Evolutionary conservation across 2,113 vertebrate genomes (phyloP).

Genomic region (Willisornis vidua): DNA sequence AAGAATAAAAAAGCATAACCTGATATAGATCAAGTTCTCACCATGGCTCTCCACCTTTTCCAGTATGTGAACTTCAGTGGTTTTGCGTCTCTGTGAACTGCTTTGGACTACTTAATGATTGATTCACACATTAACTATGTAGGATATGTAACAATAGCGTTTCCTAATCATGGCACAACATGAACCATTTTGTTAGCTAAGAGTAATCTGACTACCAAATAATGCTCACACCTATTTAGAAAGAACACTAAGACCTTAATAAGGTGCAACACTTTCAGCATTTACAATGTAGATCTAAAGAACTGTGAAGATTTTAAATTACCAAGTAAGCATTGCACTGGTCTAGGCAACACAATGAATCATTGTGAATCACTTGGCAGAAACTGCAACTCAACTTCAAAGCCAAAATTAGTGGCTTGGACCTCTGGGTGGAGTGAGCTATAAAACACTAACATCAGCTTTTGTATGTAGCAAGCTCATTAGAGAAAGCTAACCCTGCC

Average conservation of each 20-base stretch:
- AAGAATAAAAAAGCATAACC: not conserved
- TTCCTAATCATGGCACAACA: slow-evolving; percentile 52
- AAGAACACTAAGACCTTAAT: slow-evolving; percentile 40
- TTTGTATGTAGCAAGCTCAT: slow-evolving; percentile 11
- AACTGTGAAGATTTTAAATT: slow-evolving; percentile 57
- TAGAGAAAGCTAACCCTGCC: not conserved
- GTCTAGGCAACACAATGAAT: slow-evolving; percentile 64
- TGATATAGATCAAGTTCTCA: not conserved
- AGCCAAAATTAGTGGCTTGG: slow-evolving; percentile 62
- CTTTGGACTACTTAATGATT: not conserved
- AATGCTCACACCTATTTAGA: slow-evolving; percentile 38
- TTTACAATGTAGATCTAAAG: slow-evolving; percentile 57
- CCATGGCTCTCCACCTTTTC: not conserved
- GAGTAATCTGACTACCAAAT: slow-evolving; percentile 28
- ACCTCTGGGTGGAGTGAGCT: not conserved
- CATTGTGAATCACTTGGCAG: slow-evolving; percentile 63
- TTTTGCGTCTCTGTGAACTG: not conserved
- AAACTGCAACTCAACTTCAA: slow-evolving; percentile 71
- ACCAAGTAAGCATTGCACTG: slow-evolving; percentile 35
- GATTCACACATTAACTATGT: slow-evolving; percentile 44
- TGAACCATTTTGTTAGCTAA: slow-evolving; percentile 61
- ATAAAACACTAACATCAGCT: slow-evolving; percentile 46
- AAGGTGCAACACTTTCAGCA: slow-evolving; percentile 30
- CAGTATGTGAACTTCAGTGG: not conserved
- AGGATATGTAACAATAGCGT: slow-evolving; percentile 3